Percentiles rank a stretch among this genome's conserved stretches.
Conservation (phyloP, 2,888 invertebrate genomes). For the Gibbula magus region DNA sequence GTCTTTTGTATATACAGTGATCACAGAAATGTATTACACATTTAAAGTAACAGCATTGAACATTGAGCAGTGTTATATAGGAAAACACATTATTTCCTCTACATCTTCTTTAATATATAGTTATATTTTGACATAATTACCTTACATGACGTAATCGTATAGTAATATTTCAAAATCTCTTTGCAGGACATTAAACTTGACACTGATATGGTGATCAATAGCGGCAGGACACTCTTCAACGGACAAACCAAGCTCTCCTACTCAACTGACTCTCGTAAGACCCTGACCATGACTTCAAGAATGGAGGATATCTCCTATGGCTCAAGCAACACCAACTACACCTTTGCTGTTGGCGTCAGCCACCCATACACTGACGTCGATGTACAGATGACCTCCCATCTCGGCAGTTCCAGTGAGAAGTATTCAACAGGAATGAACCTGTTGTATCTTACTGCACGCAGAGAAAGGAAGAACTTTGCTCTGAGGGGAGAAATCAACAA, state of each 20-base stretch:
- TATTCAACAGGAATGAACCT: conserved; percentile 49
- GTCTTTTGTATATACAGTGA: not conserved
- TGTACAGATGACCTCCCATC: conserved; percentile 51
- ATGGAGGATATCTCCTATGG: conserved; percentile 38
- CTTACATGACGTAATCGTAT: not conserved
- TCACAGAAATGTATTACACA: too few species aligned
- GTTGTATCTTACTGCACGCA: conserved; percentile 49
- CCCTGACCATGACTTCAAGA: conserved; percentile 48
- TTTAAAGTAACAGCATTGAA: too few species aligned
- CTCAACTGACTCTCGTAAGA: conserved; percentile 53
- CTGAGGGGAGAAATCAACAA: conserved; percentile 52
- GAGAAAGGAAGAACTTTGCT: conserved; percentile 32
- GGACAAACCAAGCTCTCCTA: conserved; percentile 59
- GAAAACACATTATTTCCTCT: too few species aligned
- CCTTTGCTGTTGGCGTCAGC: conserved; percentile 43
- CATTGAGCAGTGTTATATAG: too few species aligned
- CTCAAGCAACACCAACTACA: conserved; percentile 43
- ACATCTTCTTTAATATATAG: too few species aligned
- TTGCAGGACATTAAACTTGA: conserved; percentile 3
- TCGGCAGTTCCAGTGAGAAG: conserved; percentile 38
- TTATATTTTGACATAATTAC: not conserved
- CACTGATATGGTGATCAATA: conserved; percentile 41
- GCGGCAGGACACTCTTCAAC: conserved; percentile 45
- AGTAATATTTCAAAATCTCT: not conserved
- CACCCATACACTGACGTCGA: conserved; percentile 64